Percentiles rank a stretch among this genome's conserved stretches.
Conservation (phyloP, 2,888 invertebrate genomes). For the Saturnia japonica region DNA sequence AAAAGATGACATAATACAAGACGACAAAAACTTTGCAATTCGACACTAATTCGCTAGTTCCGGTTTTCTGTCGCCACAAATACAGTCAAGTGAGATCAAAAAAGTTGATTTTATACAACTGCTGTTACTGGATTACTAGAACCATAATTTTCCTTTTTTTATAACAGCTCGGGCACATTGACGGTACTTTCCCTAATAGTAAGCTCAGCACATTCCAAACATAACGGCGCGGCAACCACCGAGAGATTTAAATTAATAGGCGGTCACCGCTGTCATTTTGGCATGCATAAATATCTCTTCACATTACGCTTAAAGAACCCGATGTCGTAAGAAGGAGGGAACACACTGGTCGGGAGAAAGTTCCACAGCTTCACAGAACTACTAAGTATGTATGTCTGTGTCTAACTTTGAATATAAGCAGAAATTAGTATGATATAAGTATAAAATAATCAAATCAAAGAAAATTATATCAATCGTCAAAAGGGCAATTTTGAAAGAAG, state of each 20-base stretch:
- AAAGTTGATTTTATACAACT: neutral
- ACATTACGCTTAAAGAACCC: too few species aligned
- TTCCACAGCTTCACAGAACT: too few species aligned
- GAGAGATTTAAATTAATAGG: too few species aligned
- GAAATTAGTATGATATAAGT: neutral
- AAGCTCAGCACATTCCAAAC: too few species aligned
- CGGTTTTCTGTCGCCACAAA: neutral
- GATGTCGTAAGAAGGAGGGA: too few species aligned
- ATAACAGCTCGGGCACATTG: too few species aligned
- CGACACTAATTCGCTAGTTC: constrained; percentile 12
- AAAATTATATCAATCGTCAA: neutral
- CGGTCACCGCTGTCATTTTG: too few species aligned
- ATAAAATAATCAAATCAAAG: neutral
- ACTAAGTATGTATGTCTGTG: neutral
- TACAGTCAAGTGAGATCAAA: neutral
- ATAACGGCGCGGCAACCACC: too few species aligned
- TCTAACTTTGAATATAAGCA: neutral
- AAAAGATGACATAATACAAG: constrained; percentile 8
- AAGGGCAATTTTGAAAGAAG: neutral
- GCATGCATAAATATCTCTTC: too few species aligned
- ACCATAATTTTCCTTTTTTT: neutral
- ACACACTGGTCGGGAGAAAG: too few species aligned
- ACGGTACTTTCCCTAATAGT: too few species aligned
- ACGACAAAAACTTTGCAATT: constrained; percentile 10
- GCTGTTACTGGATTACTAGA: neutral